Evolutionary conservation across 2,797 vertebrate species (phyloP), one percentile per base, ranked within the genome.

Genomic region (Fistularia commersonii): DNA sequence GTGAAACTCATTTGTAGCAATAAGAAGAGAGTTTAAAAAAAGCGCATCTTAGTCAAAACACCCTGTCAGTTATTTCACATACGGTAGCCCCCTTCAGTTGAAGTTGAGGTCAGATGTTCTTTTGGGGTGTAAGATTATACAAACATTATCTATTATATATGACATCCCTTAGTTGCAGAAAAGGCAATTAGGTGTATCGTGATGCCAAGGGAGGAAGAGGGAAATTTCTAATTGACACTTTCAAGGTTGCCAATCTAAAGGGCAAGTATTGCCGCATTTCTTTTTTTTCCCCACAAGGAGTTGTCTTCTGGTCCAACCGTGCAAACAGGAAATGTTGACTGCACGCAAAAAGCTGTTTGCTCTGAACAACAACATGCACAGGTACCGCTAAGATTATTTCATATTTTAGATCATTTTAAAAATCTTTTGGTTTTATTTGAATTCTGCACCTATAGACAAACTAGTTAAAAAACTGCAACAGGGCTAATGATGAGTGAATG

Each of bases 131-230:
- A n/a, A 23, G 47, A 68, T 74, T 66, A 79, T 77, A 80, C 74
- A 82, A 86, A 84, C 74, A 81, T 62, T 47, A 77, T 87, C 61
- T 76, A 79, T 83, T 75, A 84, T 77, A 76, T 65, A 83, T 78
- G 63, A 49, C 49, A 36, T 82, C 77, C 74, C 73, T 12, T 54
- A 72, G 77, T 73, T 71, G 61, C 59, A 49, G 65, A 57, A 59
- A 80, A 82, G 65, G 69, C 79, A 85, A 85, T 85, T 80, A 82
- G 69, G 62, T 72, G 62, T 66, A 54, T 47, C 57, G 61, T 32
- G 62, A 66, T 45, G 53, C 60, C 42, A 54, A 13, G 34, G 54
- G 40, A 69, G 54, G 44, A 73, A 56, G 39, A 23, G 74, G 72
- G 50, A 67, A 79, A 78, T 76, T 75, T 63, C 66, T 73, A 80